phyloP scores from a whole-genome alignment of 2,797 vertebrate genomes.

The Centropyge bicolor region DNA sequence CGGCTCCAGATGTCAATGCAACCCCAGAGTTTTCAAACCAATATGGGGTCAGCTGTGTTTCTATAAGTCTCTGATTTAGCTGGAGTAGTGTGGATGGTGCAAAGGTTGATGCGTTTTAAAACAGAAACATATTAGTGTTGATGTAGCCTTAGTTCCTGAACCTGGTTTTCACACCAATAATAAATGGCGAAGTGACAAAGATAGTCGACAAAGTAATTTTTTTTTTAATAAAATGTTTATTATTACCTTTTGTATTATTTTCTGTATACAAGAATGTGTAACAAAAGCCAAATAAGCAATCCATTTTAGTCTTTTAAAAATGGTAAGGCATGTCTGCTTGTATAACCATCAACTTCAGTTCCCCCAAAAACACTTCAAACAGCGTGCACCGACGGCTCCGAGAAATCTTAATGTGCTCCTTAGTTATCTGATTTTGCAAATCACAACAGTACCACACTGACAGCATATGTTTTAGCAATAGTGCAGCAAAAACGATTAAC shows the following conservation, averaged over 20 bases:
- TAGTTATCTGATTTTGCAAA: constrained; percentile 72
- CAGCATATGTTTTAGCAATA: constrained; percentile 81
- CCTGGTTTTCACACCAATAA: not conserved
- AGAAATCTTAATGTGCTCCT: constrained; percentile 68
- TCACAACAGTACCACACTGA: constrained; percentile 77
- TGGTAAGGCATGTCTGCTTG: constrained; percentile 89
- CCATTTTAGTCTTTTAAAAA: constrained; percentile 83
- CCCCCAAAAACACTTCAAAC: constrained; percentile 77
- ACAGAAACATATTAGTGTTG: too few species aligned
- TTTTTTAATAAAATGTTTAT: constrained; percentile 86
- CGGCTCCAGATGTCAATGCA: too few species aligned
- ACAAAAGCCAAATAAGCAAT: constrained; percentile 90
- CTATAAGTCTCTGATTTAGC: too few species aligned
- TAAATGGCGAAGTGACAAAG: constrained; percentile 19
- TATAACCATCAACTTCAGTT: constrained; percentile 75
- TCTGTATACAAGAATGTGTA: constrained; percentile 89
- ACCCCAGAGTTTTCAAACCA: too few species aligned
- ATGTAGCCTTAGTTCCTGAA: too few species aligned
- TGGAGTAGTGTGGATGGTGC: too few species aligned
- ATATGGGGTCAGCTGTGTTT: too few species aligned
- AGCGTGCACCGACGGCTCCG: constrained; percentile 77
- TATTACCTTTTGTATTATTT: constrained; percentile 81
- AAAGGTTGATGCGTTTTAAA: too few species aligned
- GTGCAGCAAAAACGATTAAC: constrained; percentile 80
- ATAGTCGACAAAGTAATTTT: not conserved